A percentile compares a stretch with the other conserved stretches of the same genome.
These are phyloP conservation scores for Eutrigla gurnardus DNA, from an alignment of 2,797 vertebrate species.

Conservation along the genomic window DNA sequence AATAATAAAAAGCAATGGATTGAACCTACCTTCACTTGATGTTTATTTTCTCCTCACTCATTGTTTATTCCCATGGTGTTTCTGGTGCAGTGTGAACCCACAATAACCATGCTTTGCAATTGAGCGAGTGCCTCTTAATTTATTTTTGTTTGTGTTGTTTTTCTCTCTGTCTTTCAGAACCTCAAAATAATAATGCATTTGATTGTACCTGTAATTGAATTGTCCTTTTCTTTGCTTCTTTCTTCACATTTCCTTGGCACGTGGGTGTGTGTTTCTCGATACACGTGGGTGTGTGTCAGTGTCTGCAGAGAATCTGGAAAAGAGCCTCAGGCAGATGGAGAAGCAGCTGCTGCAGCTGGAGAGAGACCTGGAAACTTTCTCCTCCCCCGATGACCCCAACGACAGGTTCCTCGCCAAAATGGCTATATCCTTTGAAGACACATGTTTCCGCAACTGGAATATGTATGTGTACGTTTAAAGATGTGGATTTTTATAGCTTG, in stretches of 20 bases:
- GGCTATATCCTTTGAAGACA: conserved; percentile 94
- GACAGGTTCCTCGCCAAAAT: conserved; percentile 97
- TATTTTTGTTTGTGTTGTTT: conserved; percentile 21
- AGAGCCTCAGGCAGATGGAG: conserved; percentile 97
- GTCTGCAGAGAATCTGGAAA: conserved; percentile 97
- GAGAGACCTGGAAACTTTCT: conserved; percentile 96
- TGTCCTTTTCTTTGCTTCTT: conserved; percentile 51
- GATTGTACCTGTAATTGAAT: conserved; percentile 65
- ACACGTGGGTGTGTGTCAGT: conserved; percentile 83
- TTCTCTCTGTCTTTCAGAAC: conserved; percentile 28
- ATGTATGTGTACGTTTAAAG: conserved; percentile 8
- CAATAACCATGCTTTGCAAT: conserved; percentile 51
- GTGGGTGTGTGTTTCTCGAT: conserved; percentile 35
- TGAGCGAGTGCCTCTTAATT: conserved; percentile 22
- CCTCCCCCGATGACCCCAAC: conserved; percentile 89
- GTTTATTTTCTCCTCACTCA: conserved; percentile 45
- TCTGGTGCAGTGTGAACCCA: conserved; percentile 37
- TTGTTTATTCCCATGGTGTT: conserved; percentile 58
- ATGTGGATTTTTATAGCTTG: conserved; percentile 3
- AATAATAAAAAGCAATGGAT: conserved; percentile 38
- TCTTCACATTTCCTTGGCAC: conserved; percentile 35
- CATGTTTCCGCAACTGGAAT: conserved; percentile 18
- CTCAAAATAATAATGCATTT: conserved; percentile 55
- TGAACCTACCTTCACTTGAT: conserved; percentile 43
- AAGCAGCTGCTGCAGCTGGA: conserved; percentile 96